Evolutionary conservation across 2,113 vertebrate genomes (phyloP).

Genomic region (Paradoxurus hermaphroditus): DNA sequence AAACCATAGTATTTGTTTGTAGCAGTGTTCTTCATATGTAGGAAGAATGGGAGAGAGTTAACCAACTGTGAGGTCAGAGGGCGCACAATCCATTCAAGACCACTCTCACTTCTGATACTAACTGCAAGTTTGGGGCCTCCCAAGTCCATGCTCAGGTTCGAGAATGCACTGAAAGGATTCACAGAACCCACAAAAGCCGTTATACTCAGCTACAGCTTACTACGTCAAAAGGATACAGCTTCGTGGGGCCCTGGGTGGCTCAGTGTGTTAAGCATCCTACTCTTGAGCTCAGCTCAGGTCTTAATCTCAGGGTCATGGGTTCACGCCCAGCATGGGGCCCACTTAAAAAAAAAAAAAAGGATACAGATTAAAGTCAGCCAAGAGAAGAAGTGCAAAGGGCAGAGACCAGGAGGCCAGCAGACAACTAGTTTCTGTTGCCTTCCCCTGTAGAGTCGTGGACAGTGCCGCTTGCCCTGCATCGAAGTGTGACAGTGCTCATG

Average conservation of each 20-base stretch:
- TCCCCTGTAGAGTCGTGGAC: accelerated
- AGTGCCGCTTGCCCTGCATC: background rate
- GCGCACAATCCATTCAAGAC: background rate
- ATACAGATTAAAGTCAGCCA: background rate
- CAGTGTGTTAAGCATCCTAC: too few species aligned
- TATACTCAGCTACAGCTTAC: background rate
- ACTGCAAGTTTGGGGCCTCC: background rate
- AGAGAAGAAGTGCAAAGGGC: accelerated
- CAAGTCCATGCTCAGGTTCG: too few species aligned
- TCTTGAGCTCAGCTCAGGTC: too few species aligned
- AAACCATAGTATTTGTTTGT: background rate
- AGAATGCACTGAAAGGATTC: background rate
- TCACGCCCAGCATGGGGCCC: too few species aligned
- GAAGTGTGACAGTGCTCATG: accelerated
- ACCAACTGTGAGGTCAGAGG: background rate
- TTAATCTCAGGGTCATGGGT: too few species aligned
- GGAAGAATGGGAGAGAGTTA: background rate
- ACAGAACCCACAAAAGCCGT: background rate
- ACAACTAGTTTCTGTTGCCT: background rate
- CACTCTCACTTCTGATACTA: background rate
- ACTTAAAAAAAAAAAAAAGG: background rate
- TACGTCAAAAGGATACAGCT: background rate
- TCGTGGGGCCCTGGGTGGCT: too few species aligned
- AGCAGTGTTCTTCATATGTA: background rate
- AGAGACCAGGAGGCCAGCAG: background rate